phyloP scores from a whole-genome alignment of 92 coral and sea anemone genomes.

The Porites evermanni region DNA sequence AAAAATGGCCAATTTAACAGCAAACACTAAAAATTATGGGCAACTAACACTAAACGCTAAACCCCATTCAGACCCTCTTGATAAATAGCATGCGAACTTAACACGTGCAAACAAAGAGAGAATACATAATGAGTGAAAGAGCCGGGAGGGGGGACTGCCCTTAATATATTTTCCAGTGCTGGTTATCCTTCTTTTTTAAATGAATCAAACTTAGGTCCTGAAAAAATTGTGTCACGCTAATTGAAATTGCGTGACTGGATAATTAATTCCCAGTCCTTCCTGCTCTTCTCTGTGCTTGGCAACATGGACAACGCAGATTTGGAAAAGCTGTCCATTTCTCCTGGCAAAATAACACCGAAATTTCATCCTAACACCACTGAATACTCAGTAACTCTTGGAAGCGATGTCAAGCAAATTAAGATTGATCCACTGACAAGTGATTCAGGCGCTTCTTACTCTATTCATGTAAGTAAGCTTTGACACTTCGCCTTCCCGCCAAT shows the following conservation, averaged over 20 bases:
- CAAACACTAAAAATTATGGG: too few relatives aligned
- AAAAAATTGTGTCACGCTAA: background rate
- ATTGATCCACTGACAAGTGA: constrained; percentile 95
- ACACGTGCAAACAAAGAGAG: too few relatives aligned
- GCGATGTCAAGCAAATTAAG: constrained; percentile 90
- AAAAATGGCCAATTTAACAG: too few relatives aligned
- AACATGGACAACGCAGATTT: constrained; percentile 96
- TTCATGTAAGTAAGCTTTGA: constrained; percentile 71
- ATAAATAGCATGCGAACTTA: too few relatives aligned
- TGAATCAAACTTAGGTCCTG: too few relatives aligned
- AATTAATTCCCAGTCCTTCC: background rate
- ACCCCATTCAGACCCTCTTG: too few relatives aligned
- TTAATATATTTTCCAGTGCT: too few relatives aligned
- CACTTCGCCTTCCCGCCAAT: constrained; percentile 21
- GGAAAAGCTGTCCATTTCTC: constrained; percentile 85
- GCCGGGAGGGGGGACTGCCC: too few relatives aligned
- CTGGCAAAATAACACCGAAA: constrained; percentile 90
- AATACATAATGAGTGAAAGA: too few relatives aligned
- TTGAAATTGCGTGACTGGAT: background rate
- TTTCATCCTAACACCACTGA: constrained; percentile 88
- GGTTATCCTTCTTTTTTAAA: too few relatives aligned
- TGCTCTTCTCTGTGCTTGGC: background rate
- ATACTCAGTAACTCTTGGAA: constrained; percentile 86
- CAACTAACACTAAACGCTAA: too few relatives aligned
- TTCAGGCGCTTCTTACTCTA: constrained; percentile 91